Evolutionary conservation across 2,888 invertebrate species (phyloP).

Genomic region (Hyalella azteca): DNA sequence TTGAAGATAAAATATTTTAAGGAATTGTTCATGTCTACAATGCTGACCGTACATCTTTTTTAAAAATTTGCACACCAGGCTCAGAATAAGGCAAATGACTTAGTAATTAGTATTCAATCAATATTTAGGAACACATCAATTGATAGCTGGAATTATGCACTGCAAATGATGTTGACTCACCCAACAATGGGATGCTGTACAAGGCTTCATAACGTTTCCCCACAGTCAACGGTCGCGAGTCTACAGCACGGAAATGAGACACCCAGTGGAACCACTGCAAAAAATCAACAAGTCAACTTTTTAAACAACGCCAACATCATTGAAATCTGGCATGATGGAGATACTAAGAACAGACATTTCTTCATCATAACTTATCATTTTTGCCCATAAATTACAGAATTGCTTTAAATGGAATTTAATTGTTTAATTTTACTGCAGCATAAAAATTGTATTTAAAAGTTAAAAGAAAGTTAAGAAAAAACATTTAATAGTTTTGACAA

Average conservation of each 20-base stretch:
- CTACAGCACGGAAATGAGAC: constrained; percentile 51
- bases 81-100: too few species aligned
- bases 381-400: background rate
- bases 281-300: background rate
- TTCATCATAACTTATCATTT: background rate
- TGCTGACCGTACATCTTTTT: too few species aligned
- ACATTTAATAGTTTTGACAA: too few species aligned
- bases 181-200: constrained; percentile 48
- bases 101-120: too few species aligned
- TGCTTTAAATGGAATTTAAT: too few species aligned
- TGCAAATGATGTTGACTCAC: constrained; percentile 33
- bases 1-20: too few species aligned
- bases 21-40: too few species aligned
- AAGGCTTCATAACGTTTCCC: constrained; percentile 57
- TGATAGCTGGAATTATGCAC: background rate
- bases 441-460: too few species aligned
- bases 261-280: constrained; percentile 57
- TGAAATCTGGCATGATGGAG: background rate
- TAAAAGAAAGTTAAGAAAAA: too few species aligned
- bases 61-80: too few species aligned
- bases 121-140: background rate
- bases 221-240: constrained; percentile 49
- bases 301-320: background rate
- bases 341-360: background rate
- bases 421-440: too few species aligned